phyloP scores from a whole-genome alignment of 1,140 invertebrate genomes.

The Drosophila tristis region DNA sequence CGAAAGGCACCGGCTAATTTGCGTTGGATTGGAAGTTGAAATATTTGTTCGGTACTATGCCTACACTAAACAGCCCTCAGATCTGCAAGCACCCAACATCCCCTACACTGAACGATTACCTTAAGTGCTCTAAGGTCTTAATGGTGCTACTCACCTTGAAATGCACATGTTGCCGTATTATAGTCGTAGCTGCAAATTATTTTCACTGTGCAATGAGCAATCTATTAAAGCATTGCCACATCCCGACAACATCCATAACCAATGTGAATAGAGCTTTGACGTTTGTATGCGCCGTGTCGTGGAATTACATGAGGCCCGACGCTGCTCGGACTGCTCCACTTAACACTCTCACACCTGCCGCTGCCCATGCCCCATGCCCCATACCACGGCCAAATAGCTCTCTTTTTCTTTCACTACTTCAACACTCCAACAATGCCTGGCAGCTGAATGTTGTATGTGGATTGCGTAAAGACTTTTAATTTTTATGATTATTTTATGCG shows the following conservation, averaged over 20 bases:
- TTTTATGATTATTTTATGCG: slow-evolving; percentile 75
- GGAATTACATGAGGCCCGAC: slow-evolving; percentile 17
- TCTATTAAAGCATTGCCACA: slow-evolving; percentile 45
- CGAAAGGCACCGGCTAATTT: slow-evolving; percentile 46
- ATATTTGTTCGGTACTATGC: slow-evolving; percentile 28
- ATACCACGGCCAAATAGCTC: slow-evolving; percentile 26
- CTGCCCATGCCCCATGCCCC: slow-evolving; percentile 15
- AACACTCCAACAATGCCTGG: slow-evolving; percentile 6
- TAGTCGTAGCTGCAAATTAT: slow-evolving; percentile 42
- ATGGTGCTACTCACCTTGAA: slow-evolving; percentile 64
- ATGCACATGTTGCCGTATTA: slow-evolving; percentile 39
- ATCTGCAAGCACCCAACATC: slow-evolving; percentile 9
- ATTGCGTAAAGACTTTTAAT: slow-evolving; percentile 70
- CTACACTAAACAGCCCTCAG: slow-evolving; percentile 21
- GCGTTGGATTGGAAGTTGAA: slow-evolving; percentile 39
- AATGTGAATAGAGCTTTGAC: slow-evolving; percentile 50
- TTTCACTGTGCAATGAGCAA: slow-evolving; percentile 56
- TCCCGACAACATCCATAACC: slow-evolving; percentile 36
- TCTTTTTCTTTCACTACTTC: slow-evolving; percentile 46
- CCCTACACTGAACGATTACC: slow-evolving; percentile 29
- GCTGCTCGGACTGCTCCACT: slow-evolving; percentile 57
- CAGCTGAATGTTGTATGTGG: slow-evolving; percentile 35
- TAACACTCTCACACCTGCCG: slow-evolving; percentile 65
- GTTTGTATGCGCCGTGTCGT: slow-evolving; percentile 41
- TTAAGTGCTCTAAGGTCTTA: slow-evolving; percentile 17